Percentiles rank a stretch among this genome's conserved stretches.
Evolutionary conservation across 2,113 vertebrate genomes (phyloP).

Genomic region (Ctenodactylus gundi): DNA sequence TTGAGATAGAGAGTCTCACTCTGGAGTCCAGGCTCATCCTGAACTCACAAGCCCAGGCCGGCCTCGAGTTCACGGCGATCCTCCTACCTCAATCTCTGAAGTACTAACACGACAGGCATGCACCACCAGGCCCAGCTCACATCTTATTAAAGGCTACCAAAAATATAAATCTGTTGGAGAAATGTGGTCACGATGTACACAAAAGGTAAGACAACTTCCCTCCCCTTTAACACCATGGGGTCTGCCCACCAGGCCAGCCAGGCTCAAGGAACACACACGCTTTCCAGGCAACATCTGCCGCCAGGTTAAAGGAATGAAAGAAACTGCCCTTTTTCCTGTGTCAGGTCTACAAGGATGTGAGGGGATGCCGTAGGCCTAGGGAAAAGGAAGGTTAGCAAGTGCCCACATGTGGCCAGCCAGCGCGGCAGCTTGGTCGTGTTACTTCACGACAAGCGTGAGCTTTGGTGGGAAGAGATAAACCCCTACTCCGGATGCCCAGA

Average conservation of each 20-base stretch:
- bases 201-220: rapidly evolving
- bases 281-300: background rate
- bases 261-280: background rate
- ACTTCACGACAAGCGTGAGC: rapidly evolving
- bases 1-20: too few relatives aligned
- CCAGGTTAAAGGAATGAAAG: background rate
- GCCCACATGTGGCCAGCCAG: rapidly evolving
- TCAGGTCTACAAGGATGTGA: background rate
- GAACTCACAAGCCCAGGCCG: too few relatives aligned
- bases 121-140: too few relatives aligned
- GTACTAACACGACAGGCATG: too few relatives aligned
- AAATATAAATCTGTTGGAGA: background rate
- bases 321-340: background rate
- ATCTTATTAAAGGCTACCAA: background rate
- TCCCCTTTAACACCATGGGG: rapidly evolving
- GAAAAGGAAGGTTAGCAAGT: background rate
- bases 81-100: too few relatives aligned
- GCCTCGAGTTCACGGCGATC: too few relatives aligned
- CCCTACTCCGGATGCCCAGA: rapidly evolving
- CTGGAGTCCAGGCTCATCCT: too few relatives aligned
- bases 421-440: too few relatives aligned
- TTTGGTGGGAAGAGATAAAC: background rate
- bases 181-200: rapidly evolving
- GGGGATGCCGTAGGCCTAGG: background rate
- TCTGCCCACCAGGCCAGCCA: background rate